Conservation (phyloP, 1,140 invertebrate genomes). For the Euschistus heros region DNA sequence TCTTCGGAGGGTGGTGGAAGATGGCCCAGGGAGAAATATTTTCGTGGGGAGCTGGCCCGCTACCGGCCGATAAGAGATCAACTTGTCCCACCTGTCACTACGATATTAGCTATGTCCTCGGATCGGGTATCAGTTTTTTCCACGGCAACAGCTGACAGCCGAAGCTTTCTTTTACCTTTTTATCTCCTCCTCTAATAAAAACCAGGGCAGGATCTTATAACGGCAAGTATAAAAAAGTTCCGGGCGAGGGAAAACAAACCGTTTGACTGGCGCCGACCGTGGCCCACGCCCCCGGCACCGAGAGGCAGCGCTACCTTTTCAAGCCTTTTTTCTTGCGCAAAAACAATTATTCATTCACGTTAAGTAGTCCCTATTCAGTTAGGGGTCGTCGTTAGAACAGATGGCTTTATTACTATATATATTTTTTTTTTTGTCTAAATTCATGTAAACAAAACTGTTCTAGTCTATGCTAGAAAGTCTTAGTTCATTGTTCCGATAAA, state of each 20-base stretch:
- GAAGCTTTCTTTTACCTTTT: neutral
- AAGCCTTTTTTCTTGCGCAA: no score
- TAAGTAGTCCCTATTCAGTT: no score
- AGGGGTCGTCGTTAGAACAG: no score
- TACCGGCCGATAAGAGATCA: slow-evolving; percentile 14
- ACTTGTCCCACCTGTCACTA: slow-evolving; percentile 14
- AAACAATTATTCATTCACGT: no score
- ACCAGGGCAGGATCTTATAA: slow-evolving; percentile 10
- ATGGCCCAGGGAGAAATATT: neutral
- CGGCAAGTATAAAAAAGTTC: slow-evolving; percentile 3
- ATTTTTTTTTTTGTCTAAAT: no score
- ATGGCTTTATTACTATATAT: no score
- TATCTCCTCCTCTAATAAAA: slow-evolving; percentile 10
- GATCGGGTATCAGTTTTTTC: slow-evolving; percentile 15
- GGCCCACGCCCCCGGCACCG: neutral
- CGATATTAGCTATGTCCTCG: slow-evolving; percentile 12
- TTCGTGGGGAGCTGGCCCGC: neutral
- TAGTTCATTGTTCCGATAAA: no score
- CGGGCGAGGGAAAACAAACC: slow-evolving; percentile 7
- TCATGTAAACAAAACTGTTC: no score
- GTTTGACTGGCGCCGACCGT: neutral
- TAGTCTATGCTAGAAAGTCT: no score
- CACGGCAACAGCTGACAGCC: slow-evolving; percentile 12
- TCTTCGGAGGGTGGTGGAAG: neutral
- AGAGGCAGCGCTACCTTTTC: no score